phyloP scores from a whole-genome alignment of 2,888 invertebrate genomes.

The Cheilosia vernalis region DNA sequence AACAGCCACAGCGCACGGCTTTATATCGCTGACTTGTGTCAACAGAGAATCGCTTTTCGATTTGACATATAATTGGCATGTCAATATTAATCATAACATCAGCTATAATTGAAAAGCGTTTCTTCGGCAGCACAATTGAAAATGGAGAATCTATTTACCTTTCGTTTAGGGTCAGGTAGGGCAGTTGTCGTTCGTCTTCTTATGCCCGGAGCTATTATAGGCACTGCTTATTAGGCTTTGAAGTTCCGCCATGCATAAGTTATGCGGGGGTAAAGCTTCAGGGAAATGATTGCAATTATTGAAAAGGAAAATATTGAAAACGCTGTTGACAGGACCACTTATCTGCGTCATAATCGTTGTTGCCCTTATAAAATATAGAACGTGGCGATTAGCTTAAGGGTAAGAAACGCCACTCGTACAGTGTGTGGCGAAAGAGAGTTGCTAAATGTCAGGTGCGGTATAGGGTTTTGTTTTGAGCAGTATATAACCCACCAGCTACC shows the following conservation, averaged over 20 bases:
- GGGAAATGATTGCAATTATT: constrained; percentile 50
- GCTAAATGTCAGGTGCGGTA: not conserved
- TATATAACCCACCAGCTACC: too few relatives aligned
- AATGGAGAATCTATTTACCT: constrained; percentile 63
- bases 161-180: constrained; percentile 6
- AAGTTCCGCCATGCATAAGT: constrained; percentile 56
- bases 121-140: constrained; percentile 53
- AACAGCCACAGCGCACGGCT: constrained; percentile 4
- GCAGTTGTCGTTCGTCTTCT: constrained; percentile 3
- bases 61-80: constrained; percentile 66
- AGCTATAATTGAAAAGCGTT: constrained; percentile 51
- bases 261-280: constrained; percentile 20
- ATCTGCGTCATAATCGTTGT: constrained; percentile 45
- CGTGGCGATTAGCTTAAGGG: constrained; percentile 35
- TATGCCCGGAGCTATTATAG: not conserved
- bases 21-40: constrained; percentile 56
- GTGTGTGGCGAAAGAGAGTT: not conserved
- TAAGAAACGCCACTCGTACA: not conserved
- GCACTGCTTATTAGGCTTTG: constrained; percentile 27
- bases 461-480: too few relatives aligned
- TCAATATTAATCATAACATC: constrained; percentile 61
- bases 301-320: constrained; percentile 41
- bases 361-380: constrained; percentile 54
- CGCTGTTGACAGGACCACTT: constrained; percentile 55
- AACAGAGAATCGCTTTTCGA: constrained; percentile 22